Percentiles rank a stretch among this genome's conserved stretches.
Conservation (phyloP, 1,140 invertebrate genomes). For the Saccostrea echinata region DNA sequence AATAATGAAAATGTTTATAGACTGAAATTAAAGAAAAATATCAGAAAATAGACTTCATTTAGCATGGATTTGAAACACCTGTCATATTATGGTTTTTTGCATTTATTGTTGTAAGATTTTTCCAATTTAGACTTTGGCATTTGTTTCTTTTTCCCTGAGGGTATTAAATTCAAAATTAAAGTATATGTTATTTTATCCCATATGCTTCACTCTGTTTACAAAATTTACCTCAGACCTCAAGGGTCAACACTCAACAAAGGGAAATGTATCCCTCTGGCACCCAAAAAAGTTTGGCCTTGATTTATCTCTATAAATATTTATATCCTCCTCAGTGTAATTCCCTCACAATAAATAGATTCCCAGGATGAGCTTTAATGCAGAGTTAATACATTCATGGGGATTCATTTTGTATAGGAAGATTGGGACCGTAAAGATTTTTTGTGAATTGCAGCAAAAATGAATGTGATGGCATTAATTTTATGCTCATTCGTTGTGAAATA, state of each 20-base stretch:
- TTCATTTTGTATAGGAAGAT: slow-evolving; percentile 8
- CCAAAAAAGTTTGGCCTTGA: not conserved
- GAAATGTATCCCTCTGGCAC: not conserved
- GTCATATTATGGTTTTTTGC: not conserved
- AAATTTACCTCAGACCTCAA: not conserved
- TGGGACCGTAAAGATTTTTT: not conserved
- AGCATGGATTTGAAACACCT: not conserved
- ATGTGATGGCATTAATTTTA: slow-evolving; percentile 30
- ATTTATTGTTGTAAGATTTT: too few relatives aligned
- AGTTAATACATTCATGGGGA: slow-evolving; percentile 5
- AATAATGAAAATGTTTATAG: too few relatives aligned
- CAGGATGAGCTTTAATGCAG: not conserved
- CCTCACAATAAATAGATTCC: not conserved
- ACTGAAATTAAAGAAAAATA: too few relatives aligned
- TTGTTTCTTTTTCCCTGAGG: too few relatives aligned
- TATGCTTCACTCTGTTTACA: not conserved
- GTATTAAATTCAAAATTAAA: too few relatives aligned
- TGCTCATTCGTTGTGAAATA: slow-evolving; percentile 19
- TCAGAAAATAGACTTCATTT: too few relatives aligned
- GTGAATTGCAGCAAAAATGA: not conserved
- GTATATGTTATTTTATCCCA: too few relatives aligned
- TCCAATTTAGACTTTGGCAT: too few relatives aligned
- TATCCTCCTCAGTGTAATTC: not conserved
- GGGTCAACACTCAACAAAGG: not conserved
- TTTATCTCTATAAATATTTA: slow-evolving; percentile 24